Base-by-base conservation (phyloP, 2,797 vertebrate species). In the Gila robusta region DNA sequence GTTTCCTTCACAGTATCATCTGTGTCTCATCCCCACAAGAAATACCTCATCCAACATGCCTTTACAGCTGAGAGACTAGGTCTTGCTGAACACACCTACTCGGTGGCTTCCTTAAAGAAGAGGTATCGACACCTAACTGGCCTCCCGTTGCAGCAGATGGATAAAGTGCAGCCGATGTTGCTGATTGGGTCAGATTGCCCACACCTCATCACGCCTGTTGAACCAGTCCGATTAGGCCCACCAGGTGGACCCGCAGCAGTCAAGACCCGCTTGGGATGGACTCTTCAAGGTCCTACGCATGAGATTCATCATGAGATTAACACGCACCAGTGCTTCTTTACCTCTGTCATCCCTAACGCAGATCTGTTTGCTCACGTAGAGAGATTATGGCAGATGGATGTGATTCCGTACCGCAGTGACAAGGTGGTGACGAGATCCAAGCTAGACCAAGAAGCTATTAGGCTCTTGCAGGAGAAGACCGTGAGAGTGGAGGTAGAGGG, bases 201-300 rank as follows among this genome's bases (percentile, higher is more conserved):
- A 35, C 62, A 86, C 21, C 35, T 82, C 4, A 73, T 87, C 9
- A 87, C 35, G 1, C 80, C 85, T 6, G 71, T 54, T 54, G 52
- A 86, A 70, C 79, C 79, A 0, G 85, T 86, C 5, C 32, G 6
- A 19, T 26, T 79, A 32, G 76, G 83, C 9, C 74, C 66, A 6
- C 66, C 77, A 44, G 76, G 66, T 17, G 66, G 66, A 12, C 62
- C 71, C 12, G 47, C 85, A 59, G 35, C 80, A 47, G 67, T 87
- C 2, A 72, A 82, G 19, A 86, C 79, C 23, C 54, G 6, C 17
- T 6, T 54, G 6, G 52, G 52, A 19, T 54, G 52, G 52, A 54
- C 17, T 35, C 52, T 54, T 54, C 17, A 54, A 54, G 52, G 52
- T 3, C 52, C 19, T 7, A 56, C 14, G 32, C 23, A 76, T 11